phyloP scores from a whole-genome alignment of 2,797 vertebrate species.

The Anableps anableps region DNA sequence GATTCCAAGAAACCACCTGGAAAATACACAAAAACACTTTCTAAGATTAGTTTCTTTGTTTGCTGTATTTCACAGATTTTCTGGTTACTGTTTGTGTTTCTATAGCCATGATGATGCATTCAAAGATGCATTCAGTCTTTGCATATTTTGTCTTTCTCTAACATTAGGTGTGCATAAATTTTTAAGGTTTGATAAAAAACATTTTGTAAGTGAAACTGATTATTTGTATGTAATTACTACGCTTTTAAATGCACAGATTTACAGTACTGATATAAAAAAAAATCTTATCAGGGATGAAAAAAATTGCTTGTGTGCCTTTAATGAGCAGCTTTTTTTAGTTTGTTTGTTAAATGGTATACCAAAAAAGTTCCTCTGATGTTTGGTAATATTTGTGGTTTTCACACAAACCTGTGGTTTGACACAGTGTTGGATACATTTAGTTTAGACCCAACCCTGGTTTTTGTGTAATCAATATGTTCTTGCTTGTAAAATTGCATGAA shows the following conservation, averaged over 20 bases:
- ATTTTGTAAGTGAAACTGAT: conserved; percentile 40
- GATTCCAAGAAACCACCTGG: background rate
- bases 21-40: background rate
- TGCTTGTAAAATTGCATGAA: background rate
- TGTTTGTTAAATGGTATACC: conserved; percentile 14
- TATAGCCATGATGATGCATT: conserved; percentile 19
- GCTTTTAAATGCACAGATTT: conserved; percentile 17
- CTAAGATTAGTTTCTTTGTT: background rate
- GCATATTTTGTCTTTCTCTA: conserved; percentile 2
- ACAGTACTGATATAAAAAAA: conserved; percentile 19
- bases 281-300: conserved; percentile 41
- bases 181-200: conserved; percentile 33
- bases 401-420: background rate
- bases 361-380: conserved; percentile 10
- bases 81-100: conserved; percentile 25
- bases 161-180: conserved; percentile 15
- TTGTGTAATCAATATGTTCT: background rate
- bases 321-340: conserved; percentile 36
- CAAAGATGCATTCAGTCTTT: conserved; percentile 9
- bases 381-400: background rate
- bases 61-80: background rate
- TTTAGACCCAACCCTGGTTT: background rate
- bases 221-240: conserved; percentile 26
- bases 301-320: conserved; percentile 4
- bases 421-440: background rate